A percentile compares a stretch with the other conserved stretches of the same genome.
These are phyloP conservation scores for Petrolisthes cinctipes DNA, from an alignment of 2,888 invertebrate genomes.

Conservation along the genomic window DNA sequence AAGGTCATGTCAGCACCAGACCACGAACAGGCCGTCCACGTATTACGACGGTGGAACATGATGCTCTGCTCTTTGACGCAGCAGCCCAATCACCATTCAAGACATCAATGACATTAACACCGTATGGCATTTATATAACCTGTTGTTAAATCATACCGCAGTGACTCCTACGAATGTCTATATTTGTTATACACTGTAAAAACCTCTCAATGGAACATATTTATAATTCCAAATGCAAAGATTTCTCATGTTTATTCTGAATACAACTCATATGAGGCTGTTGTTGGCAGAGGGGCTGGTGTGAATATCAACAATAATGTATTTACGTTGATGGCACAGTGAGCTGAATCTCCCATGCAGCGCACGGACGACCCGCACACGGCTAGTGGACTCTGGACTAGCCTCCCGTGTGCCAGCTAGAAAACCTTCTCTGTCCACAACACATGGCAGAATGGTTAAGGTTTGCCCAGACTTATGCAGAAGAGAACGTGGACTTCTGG, in stretches of 20 bases:
- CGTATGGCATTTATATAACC: neutral
- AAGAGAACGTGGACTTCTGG: slow-evolving; percentile 2
- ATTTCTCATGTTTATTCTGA: too few relatives aligned
- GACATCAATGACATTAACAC: slow-evolving; percentile 10
- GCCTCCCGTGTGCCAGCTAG: neutral
- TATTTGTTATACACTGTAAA: too few relatives aligned
- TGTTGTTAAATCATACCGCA: neutral
- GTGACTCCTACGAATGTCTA: neutral
- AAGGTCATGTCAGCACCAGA: too few relatives aligned
- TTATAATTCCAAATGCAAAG: too few relatives aligned
- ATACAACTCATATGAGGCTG: too few relatives aligned
- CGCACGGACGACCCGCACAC: slow-evolving; percentile 11
- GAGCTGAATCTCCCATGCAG: slow-evolving; percentile 13
- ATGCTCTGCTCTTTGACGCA: neutral
- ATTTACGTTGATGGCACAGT: neutral
- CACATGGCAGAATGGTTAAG: neutral
- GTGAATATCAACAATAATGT: neutral
- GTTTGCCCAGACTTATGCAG: slow-evolving; percentile 8
- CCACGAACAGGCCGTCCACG: too few relatives aligned
- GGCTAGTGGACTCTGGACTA: slow-evolving; percentile 1
- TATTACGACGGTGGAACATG: too few relatives aligned
- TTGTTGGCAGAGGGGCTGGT: too few relatives aligned
- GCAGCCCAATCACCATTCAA: slow-evolving; percentile 2
- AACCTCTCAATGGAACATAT: too few relatives aligned
- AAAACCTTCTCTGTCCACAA: neutral